These are phyloP conservation scores for Pan paniscus DNA, from an alignment of 2,113 vertebrate genomes.

Conservation along the genomic window DNA sequence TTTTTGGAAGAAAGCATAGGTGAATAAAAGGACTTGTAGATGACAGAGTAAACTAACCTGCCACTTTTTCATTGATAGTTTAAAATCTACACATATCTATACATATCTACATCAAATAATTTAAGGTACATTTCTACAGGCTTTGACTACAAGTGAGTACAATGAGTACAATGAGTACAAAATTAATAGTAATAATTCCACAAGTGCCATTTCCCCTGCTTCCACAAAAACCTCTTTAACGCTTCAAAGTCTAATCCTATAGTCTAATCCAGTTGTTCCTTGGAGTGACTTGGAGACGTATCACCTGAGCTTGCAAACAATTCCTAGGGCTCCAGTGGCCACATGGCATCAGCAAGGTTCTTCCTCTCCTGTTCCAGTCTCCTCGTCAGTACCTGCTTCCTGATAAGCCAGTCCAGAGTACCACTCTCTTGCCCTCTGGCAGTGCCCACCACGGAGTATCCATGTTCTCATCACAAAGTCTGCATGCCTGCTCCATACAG, in stretches of 20 bases:
- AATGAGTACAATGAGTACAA: neutral
- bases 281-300: neutral
- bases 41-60: neutral
- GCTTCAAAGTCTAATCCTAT: neutral
- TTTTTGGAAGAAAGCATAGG: neutral
- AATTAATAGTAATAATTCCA: neutral
- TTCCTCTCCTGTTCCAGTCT: neutral
- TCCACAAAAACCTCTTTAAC: neutral
- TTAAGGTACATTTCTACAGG: neutral
- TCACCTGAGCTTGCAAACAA: neutral
- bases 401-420: neutral
- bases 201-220: neutral
- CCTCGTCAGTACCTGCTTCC: neutral
- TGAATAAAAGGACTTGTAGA: neutral
- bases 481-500: fast-evolving
- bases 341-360: neutral
- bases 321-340: neutral
- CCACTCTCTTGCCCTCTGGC: too few species aligned
- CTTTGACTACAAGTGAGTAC: neutral
- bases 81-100: neutral
- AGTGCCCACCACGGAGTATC: neutral
- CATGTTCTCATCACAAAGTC: neutral
- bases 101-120: neutral
- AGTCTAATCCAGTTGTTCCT: neutral
- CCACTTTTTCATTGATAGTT: neutral